Evolutionary conservation across 2,888 invertebrate genomes (phyloP).

Genomic region (Perithous albicinctus): DNA sequence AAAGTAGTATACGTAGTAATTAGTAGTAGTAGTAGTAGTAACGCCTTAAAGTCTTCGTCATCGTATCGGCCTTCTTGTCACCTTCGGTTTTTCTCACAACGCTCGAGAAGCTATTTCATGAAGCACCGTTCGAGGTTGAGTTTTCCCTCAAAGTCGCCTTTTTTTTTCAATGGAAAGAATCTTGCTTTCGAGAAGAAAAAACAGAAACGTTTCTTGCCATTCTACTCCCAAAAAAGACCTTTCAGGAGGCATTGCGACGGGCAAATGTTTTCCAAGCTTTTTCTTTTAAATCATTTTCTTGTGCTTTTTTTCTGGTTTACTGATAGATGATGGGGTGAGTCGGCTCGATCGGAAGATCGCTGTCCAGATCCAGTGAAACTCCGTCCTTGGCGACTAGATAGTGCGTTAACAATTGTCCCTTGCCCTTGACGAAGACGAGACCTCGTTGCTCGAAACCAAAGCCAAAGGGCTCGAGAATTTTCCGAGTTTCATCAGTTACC

Average conservation of each 20-base stretch:
- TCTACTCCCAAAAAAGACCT: neutral
- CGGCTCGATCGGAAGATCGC: slow-evolving; percentile 82
- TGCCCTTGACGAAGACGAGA: slow-evolving; percentile 97
- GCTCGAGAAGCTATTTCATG: neutral
- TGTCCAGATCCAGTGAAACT: slow-evolving; percentile 80
- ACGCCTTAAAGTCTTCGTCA: neutral
- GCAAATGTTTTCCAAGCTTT: slow-evolving; percentile 40
- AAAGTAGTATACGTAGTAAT: slow-evolving; percentile 12
- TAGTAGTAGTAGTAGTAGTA: neutral
- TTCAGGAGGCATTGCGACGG: slow-evolving; percentile 19
- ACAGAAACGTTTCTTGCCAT: neutral
- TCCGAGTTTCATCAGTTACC: slow-evolving; percentile 98
- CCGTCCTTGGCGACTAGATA: slow-evolving; percentile 89
- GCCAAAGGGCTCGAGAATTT: slow-evolving; percentile 94
- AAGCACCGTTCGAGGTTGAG: neutral
- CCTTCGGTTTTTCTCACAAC: neutral
- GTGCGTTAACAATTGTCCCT: slow-evolving; percentile 98
- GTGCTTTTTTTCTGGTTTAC: slow-evolving; percentile 67
- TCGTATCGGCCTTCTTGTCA: neutral
- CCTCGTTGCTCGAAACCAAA: slow-evolving; percentile 98
- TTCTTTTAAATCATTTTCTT: neutral
- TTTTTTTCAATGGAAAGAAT: neutral
- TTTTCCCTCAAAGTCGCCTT: slow-evolving; percentile 1
- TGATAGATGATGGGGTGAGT: slow-evolving; percentile 83
- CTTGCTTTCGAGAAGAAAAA: slow-evolving; percentile 1